These are phyloP conservation scores for Drosophila santomea DNA, from an alignment of 1,140 invertebrate genomes.

Conservation along the genomic window DNA sequence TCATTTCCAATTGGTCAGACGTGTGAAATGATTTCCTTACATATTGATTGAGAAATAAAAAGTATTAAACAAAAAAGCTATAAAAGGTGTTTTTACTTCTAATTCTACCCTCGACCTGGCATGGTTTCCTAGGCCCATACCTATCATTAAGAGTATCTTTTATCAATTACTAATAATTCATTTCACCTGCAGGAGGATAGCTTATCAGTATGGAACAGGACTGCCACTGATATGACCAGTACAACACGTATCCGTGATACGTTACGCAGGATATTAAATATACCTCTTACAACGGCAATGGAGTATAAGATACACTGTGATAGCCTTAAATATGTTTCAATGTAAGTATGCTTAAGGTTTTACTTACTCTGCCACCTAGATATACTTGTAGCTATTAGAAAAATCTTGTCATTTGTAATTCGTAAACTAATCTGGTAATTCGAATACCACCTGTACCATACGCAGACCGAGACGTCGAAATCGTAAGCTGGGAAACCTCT, in stretches of 20 bases:
- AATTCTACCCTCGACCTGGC: background rate
- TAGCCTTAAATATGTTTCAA: slow-evolving; percentile 89
- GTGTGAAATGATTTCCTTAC: slow-evolving; percentile 78
- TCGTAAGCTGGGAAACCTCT: slow-evolving; percentile 21
- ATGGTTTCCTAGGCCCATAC: slow-evolving; percentile 47
- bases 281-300: slow-evolving; percentile 95
- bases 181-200: slow-evolving; percentile 93
- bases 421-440: background rate
- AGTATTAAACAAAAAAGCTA: slow-evolving; percentile 76
- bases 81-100: background rate
- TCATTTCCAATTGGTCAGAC: slow-evolving; percentile 71
- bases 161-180: background rate
- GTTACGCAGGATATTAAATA: slow-evolving; percentile 95
- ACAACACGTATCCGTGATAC: slow-evolving; percentile 97
- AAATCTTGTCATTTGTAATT: too few relatives aligned
- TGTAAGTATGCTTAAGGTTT: slow-evolving; percentile 58
- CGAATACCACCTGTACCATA: slow-evolving; percentile 16
- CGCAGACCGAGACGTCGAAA: slow-evolving; percentile 20
- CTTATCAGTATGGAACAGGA: slow-evolving; percentile 99
- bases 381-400: too few relatives aligned
- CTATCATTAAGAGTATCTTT: background rate
- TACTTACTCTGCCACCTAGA: too few relatives aligned
- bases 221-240: slow-evolving; percentile 93
- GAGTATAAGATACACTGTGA: slow-evolving; percentile 98
- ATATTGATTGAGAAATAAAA: slow-evolving; percentile 82